phyloP scores from a whole-genome alignment of 2,797 vertebrate species.

The Brachyrhaphis roseni region DNA sequence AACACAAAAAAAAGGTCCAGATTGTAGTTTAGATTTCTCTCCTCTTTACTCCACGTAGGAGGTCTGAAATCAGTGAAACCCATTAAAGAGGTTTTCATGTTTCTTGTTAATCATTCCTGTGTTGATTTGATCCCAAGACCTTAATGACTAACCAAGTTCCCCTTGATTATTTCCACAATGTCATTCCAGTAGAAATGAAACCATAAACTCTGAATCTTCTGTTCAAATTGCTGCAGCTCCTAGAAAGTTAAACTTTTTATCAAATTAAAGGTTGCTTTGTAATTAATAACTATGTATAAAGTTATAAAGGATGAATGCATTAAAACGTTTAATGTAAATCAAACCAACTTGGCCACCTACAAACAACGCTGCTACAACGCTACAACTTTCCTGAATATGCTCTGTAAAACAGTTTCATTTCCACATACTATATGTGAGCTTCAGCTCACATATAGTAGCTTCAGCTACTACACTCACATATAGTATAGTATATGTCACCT shows the following conservation, averaged over 20 bases:
- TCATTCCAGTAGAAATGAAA: slow-evolving; percentile 8
- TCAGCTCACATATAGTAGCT: not conserved
- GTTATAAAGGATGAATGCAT: not conserved
- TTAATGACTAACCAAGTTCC: not conserved
- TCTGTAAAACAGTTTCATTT: not conserved
- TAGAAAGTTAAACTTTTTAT: not conserved
- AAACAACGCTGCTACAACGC: not conserved
- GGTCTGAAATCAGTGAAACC: not conserved
- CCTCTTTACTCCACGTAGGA: not conserved
- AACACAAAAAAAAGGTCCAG: not conserved
- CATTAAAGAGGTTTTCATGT: not conserved
- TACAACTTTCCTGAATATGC: not conserved
- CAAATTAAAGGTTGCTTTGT: not conserved
- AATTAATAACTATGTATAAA: not conserved
- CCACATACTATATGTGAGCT: not conserved
- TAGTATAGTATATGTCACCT: too few species aligned
- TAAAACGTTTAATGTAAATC: not conserved
- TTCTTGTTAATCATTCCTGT: not conserved
- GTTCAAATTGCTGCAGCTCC: not conserved
- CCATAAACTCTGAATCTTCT: not conserved
- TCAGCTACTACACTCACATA: too few species aligned
- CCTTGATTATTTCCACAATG: not conserved
- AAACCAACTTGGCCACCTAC: not conserved
- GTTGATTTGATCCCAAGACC: not conserved
- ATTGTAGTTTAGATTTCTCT: not conserved